Evolutionary conservation across 2,888 invertebrate species (phyloP).

Genomic region (Mycalesis mineus): DNA sequence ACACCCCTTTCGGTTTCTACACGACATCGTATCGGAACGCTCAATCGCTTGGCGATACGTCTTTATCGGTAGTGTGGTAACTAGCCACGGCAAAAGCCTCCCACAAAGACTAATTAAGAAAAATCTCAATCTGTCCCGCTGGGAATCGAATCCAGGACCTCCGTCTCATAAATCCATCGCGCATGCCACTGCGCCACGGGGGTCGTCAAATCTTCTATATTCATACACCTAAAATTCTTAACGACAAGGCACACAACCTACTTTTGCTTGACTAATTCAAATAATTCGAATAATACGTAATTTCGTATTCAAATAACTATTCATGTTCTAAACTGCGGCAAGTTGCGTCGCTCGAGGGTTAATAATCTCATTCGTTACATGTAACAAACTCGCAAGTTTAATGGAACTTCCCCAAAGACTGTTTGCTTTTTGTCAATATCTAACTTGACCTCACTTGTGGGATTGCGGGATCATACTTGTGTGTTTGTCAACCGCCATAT

Average conservation of each 20-base stretch:
- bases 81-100: too few relatives aligned
- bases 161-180: too few relatives aligned
- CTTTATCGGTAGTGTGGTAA: too few relatives aligned
- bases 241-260: background rate
- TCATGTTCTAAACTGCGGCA: conserved; percentile 62
- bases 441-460: conserved; percentile 30
- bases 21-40: too few relatives aligned
- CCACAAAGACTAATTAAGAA: too few relatives aligned
- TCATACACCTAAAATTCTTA: too few relatives aligned
- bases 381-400: conserved; percentile 55
- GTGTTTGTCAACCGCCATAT: conserved; percentile 12
- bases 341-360: conserved; percentile 60
- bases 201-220: too few relatives aligned
- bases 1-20: too few relatives aligned
- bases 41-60: too few relatives aligned
- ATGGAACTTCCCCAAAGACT: conserved; percentile 57
- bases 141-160: too few relatives aligned
- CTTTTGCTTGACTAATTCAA: conserved; percentile 19
- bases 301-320: conserved; percentile 66
- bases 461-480: conserved; percentile 12
- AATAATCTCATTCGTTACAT: conserved; percentile 58
- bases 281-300: conserved; percentile 29
- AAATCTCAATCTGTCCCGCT: too few relatives aligned
- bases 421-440: conserved; percentile 44
- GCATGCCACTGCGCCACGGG: too few relatives aligned